phyloP scores from a whole-genome alignment of 2,797 vertebrate genomes.

The Sebastes matsubarae region DNA sequence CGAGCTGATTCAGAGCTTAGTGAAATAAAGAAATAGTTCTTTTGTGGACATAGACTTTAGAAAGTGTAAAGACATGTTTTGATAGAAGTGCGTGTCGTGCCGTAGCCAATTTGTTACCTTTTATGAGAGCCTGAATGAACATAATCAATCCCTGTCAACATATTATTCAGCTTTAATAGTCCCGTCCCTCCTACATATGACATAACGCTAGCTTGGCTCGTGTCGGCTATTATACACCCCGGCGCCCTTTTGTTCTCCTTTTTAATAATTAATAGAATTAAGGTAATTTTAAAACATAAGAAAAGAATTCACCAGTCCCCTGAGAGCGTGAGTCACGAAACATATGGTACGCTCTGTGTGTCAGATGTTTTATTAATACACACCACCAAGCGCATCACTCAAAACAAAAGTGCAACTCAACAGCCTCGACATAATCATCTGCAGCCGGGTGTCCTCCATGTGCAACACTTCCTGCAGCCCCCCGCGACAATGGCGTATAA shows the following conservation, averaged over 20 bases:
- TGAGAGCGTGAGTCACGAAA: slow-evolving; percentile 35
- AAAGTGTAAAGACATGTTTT: neutral
- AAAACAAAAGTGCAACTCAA: slow-evolving; percentile 54
- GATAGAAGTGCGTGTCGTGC: neutral
- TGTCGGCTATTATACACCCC: neutral
- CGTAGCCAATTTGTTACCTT: neutral
- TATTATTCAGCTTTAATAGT: neutral
- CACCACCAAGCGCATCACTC: slow-evolving; percentile 51
- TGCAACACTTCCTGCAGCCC: slow-evolving; percentile 47
- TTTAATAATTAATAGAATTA: slow-evolving; percentile 48
- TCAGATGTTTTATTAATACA: slow-evolving; percentile 69
- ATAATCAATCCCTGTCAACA: neutral
- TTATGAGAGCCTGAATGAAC: slow-evolving; percentile 4
- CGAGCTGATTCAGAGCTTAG: neutral
- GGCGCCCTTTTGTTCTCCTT: neutral
- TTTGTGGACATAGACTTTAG: neutral
- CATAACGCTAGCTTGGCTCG: neutral
- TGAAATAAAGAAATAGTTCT: neutral
- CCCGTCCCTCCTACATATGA: too few species aligned
- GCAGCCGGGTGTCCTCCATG: slow-evolving; percentile 34
- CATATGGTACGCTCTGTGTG: slow-evolving; percentile 36
- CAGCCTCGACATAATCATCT: slow-evolving; percentile 59
- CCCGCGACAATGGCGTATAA: slow-evolving; percentile 57
- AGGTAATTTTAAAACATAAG: slow-evolving; percentile 30
- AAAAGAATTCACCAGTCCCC: slow-evolving; percentile 26